phyloP scores from a whole-genome alignment of 2,888 invertebrate genomes.

The Gari tellinella region DNA sequence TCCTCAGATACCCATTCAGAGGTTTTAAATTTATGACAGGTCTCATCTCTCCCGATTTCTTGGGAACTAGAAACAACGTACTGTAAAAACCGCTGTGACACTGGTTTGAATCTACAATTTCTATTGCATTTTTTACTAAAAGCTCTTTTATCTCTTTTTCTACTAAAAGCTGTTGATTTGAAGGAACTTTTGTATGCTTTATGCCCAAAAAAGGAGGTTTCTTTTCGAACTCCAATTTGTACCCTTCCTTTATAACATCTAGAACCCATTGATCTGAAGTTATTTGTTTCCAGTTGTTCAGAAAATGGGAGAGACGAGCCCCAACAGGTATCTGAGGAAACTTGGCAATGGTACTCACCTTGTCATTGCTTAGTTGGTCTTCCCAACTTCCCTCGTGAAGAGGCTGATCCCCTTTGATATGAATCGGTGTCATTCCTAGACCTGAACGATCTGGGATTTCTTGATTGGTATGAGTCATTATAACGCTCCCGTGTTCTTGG shows the following conservation, averaged over 20 bases:
- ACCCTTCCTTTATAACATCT: constrained; percentile 8
- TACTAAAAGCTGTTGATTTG: neutral
- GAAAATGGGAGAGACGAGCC: constrained; percentile 13
- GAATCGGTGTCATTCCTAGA: neutral
- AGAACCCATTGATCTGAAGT: constrained; percentile 27
- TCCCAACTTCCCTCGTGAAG: neutral
- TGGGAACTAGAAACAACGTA: constrained; percentile 41
- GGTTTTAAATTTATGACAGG: constrained; percentile 39
- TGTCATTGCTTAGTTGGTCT: constrained; percentile 20
- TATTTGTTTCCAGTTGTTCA: constrained; percentile 8
- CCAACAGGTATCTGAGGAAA: constrained; percentile 22
- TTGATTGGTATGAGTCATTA: too few species aligned
- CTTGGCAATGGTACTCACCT: constrained; percentile 20
- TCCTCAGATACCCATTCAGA: constrained; percentile 44
- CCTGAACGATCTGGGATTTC: neutral
- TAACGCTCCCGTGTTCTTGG: neutral
- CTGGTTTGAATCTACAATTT: too few species aligned
- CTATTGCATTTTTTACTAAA: constrained; percentile 40
- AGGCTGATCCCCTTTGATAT: neutral
- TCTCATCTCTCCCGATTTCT: constrained; percentile 36
- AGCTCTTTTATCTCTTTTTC: constrained; percentile 9
- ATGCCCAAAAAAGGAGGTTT: constrained; percentile 15
- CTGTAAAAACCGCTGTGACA: too few species aligned
- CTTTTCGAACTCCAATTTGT: constrained; percentile 15
- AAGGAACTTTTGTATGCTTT: constrained; percentile 15